These are phyloP conservation scores for Varecia variegata DNA, from an alignment of 2,797 vertebrate species.

Conservation along the genomic window DNA sequence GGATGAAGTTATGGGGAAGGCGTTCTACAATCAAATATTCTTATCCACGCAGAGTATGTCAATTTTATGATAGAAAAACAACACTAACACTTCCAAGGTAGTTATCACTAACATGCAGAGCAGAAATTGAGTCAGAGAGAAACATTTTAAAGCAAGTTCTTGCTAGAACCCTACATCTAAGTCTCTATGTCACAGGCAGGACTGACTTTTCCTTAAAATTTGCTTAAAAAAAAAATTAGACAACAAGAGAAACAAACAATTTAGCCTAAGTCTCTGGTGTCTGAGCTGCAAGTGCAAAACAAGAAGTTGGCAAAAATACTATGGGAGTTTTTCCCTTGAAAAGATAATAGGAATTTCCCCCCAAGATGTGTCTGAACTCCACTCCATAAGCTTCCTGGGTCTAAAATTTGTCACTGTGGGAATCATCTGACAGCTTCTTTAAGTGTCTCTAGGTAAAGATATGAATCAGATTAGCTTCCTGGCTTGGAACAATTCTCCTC, in stretches of 20 bases:
- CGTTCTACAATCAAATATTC: neutral
- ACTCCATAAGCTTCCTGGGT: neutral
- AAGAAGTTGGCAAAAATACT: neutral
- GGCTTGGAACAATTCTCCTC: conserved; percentile 22
- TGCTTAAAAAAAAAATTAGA: neutral
- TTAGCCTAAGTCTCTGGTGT: neutral
- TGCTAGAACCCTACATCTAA: neutral
- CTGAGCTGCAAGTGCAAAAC: neutral
- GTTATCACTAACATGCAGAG: neutral
- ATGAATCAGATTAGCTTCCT: conserved; percentile 42
- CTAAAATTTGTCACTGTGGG: conserved; percentile 46
- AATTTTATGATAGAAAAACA: neutral
- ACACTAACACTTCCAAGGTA: neutral
- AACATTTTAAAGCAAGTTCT: neutral
- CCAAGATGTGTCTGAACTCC: neutral
- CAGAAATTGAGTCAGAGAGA: neutral
- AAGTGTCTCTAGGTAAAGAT: conserved; percentile 45
- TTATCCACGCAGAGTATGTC: neutral
- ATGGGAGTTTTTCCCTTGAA: neutral
- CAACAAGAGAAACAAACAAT: conserved; percentile 5
- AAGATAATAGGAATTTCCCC: neutral
- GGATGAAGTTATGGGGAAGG: neutral
- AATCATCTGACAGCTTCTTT: conserved; percentile 49
- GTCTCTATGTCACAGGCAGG: neutral
- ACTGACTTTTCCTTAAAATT: neutral